These are phyloP conservation scores for Zosterops pallidus DNA, from an alignment of 2,113 vertebrate species.

Conservation along the genomic window DNA sequence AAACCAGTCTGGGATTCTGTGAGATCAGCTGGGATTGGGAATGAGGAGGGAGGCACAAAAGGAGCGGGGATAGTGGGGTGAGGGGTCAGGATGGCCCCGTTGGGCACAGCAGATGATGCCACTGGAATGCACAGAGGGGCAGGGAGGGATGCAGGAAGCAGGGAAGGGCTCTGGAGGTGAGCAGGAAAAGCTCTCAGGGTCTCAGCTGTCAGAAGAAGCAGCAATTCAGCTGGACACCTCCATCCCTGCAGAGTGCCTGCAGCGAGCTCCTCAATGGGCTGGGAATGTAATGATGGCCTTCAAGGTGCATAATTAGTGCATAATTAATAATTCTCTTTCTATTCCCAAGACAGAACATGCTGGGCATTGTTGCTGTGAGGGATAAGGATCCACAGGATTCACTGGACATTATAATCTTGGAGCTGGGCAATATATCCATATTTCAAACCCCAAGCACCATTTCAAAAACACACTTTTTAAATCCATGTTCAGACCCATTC, in stretches of 20 bases:
- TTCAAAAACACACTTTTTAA: neutral
- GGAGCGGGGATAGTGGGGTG: accelerated
- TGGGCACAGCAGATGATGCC: accelerated
- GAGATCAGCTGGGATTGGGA: neutral
- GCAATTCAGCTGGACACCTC: neutral
- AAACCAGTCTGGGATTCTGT: neutral
- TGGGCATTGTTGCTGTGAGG: neutral
- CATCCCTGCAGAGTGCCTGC: neutral
- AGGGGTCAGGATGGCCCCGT: accelerated
- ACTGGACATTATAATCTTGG: neutral
- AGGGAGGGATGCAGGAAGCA: neutral
- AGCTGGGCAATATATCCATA: accelerated
- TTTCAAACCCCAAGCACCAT: neutral
- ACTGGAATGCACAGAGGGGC: accelerated
- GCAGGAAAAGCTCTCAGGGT: neutral
- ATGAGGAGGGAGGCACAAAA: neutral
- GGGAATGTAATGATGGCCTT: neutral
- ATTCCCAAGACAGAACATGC: neutral
- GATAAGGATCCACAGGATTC: neutral
- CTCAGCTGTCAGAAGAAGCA: neutral
- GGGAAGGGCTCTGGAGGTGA: neutral
- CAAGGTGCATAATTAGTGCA: neutral
- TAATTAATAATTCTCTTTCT: neutral
- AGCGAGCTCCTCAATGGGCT: neutral
- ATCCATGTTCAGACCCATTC: neutral